A percentile compares a stretch with the other conserved stretches of the same genome.
These are phyloP conservation scores for Chaenodraco wilsoni DNA, from an alignment of 2,797 vertebrate species.

Conservation along the genomic window DNA sequence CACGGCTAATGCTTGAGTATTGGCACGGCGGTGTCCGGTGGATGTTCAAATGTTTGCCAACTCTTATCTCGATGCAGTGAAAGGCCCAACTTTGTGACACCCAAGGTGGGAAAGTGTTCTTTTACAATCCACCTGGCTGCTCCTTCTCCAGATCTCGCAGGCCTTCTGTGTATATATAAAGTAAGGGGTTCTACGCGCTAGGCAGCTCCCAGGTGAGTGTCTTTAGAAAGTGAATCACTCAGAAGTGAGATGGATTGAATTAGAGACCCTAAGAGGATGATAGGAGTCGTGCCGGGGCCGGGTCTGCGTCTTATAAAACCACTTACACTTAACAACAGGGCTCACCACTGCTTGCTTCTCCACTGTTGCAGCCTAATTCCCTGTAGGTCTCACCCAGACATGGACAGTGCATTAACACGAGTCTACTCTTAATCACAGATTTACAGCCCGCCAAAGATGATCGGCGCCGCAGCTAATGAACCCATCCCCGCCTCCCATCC, in stretches of 20 bases:
- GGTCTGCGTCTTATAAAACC: conserved; percentile 56
- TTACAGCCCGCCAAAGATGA: conserved; percentile 42
- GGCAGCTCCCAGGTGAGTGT: conserved; percentile 47
- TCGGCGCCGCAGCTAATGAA: conserved; percentile 37
- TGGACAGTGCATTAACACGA: conserved; percentile 55
- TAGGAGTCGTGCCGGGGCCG: conserved; percentile 55
- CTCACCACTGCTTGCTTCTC: conserved; percentile 44
- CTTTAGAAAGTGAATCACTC: conserved; percentile 61
- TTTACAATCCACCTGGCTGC: background rate
- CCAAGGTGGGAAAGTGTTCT: background rate
- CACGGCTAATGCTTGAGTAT: too few species aligned
- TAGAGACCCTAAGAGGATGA: conserved; percentile 74
- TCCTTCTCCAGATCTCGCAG: background rate
- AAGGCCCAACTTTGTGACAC: background rate
- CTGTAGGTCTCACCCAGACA: conserved; percentile 52
- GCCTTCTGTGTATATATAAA: background rate
- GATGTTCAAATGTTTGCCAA: background rate
- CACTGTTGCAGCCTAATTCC: conserved; percentile 54
- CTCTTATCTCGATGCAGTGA: background rate
- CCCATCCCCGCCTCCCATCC: conserved; percentile 34
- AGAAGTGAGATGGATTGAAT: conserved; percentile 67
- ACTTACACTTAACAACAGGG: conserved; percentile 63
- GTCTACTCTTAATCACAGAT: conserved; percentile 65
- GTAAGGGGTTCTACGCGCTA: background rate
- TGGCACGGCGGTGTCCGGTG: conserved; percentile 5